Conservation (phyloP, 2,888 invertebrate species). For the Noctua comes region DNA sequence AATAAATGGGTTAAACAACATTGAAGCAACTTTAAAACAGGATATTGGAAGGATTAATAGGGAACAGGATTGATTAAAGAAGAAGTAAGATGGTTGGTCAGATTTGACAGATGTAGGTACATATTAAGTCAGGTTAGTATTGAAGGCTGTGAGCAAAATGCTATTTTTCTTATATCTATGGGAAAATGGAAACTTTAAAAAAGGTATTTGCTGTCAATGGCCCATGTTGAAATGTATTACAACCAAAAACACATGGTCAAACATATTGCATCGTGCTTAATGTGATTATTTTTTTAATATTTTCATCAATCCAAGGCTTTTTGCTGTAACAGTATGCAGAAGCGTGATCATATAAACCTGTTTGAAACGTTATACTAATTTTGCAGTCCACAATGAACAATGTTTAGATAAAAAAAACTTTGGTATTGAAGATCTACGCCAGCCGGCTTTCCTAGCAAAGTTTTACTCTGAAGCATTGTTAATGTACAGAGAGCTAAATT, state of each 20-base stretch:
- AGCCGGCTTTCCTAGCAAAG: background rate
- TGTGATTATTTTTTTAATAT: background rate
- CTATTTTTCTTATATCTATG: no score
- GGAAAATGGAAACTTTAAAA: no score
- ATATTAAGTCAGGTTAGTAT: no score
- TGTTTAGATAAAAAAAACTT: background rate
- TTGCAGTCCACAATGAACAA: background rate
- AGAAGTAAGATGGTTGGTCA: background rate
- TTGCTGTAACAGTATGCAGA: conserved; percentile 47
- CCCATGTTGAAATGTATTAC: background rate
- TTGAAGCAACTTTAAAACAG: background rate
- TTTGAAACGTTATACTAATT: background rate
- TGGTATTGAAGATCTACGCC: background rate
- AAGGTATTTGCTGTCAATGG: background rate
- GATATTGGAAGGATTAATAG: background rate
- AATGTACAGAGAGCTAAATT: background rate
- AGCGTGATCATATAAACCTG: conserved; percentile 50
- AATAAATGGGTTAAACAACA: no score
- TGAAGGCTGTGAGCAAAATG: background rate
- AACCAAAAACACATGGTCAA: conserved; percentile 39
- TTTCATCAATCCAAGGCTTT: conserved; percentile 45
- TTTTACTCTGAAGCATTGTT: no score
- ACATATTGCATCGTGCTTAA: conserved; percentile 6
- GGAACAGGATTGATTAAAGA: background rate
- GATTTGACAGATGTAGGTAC: background rate